A percentile compares a stretch with the other conserved stretches of the same genome.
phyloP scores from a whole-genome alignment of 2,113 vertebrate species.

The Larimichthys crocea region DNA sequence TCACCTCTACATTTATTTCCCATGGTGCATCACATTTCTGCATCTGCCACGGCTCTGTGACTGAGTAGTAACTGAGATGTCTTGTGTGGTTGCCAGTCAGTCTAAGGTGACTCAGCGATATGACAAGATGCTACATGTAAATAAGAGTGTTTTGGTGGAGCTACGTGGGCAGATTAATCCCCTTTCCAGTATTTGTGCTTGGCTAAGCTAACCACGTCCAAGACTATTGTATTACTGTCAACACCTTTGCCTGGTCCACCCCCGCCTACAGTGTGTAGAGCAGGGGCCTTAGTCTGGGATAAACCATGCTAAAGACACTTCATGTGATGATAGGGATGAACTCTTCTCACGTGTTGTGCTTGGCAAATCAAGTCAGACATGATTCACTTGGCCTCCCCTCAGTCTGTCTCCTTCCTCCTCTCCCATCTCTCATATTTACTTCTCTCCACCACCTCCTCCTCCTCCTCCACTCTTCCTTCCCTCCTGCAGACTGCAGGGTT shows the following conservation, averaged over 20 bases:
- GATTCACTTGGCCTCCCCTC: conserved; percentile 10
- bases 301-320: too few relatives aligned
- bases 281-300: too few relatives aligned
- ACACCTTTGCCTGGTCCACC: background rate
- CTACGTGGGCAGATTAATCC: background rate
- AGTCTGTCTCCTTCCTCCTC: conserved; percentile 13
- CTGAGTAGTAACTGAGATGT: background rate
- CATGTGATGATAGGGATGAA: background rate
- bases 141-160: background rate
- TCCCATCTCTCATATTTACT: background rate
- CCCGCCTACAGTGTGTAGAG: background rate
- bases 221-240: background rate
- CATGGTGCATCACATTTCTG: too few relatives aligned
- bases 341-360: conserved; percentile 3
- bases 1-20: too few relatives aligned
- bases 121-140: conserved; percentile 32
- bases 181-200: background rate
- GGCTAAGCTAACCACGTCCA: background rate
- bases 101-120: conserved; percentile 14
- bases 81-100: background rate
- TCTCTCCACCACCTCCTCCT: background rate
- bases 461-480: background rate
- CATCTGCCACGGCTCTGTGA: too few relatives aligned
- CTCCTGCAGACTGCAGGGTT: conserved; percentile 15
- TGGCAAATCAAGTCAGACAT: conserved; percentile 16